Evolutionary conservation across 2,888 invertebrate species (phyloP).

Genomic region (Calephelis perditalis): DNA sequence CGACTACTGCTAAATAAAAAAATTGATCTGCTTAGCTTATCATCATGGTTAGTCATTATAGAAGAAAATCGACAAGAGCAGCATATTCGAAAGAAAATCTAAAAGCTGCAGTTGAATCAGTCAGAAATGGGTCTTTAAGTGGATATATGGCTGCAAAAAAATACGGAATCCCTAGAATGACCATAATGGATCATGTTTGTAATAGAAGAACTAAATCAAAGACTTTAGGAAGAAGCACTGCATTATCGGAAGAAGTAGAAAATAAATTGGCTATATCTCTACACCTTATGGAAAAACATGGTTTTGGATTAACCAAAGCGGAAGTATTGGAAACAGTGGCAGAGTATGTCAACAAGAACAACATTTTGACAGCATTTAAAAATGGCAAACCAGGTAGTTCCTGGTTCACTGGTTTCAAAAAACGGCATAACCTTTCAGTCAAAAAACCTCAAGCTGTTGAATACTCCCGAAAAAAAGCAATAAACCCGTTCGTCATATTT

Average conservation of each 20-base stretch:
- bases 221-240: slow-evolving; percentile 21
- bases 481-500: slow-evolving; percentile 29
- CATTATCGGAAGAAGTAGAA: slow-evolving; percentile 19
- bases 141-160: slow-evolving; percentile 9
- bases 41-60: slow-evolving; percentile 7
- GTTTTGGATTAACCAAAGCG: slow-evolving; percentile 23
- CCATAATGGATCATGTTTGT: slow-evolving; percentile 23
- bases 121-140: slow-evolving; percentile 6
- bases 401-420: slow-evolving; percentile 28
- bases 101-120: slow-evolving; percentile 2
- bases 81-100: slow-evolving; percentile 7
- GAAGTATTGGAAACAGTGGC: slow-evolving; percentile 17
- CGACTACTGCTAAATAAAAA: no score
- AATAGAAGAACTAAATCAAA: slow-evolving; percentile 22
- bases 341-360: slow-evolving; percentile 3
- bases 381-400: slow-evolving; percentile 27
- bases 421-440: slow-evolving; percentile 25
- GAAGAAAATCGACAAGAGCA: neutral
- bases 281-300: slow-evolving; percentile 24
- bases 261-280: slow-evolving; percentile 19
- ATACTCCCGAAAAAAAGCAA: slow-evolving; percentile 28
- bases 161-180: slow-evolving; percentile 20
- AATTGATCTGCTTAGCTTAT: no score
- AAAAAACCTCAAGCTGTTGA: slow-evolving; percentile 33
- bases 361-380: slow-evolving; percentile 26